Conservation (phyloP, 2,797 vertebrate genomes). For the Todus mexicanus region DNA sequence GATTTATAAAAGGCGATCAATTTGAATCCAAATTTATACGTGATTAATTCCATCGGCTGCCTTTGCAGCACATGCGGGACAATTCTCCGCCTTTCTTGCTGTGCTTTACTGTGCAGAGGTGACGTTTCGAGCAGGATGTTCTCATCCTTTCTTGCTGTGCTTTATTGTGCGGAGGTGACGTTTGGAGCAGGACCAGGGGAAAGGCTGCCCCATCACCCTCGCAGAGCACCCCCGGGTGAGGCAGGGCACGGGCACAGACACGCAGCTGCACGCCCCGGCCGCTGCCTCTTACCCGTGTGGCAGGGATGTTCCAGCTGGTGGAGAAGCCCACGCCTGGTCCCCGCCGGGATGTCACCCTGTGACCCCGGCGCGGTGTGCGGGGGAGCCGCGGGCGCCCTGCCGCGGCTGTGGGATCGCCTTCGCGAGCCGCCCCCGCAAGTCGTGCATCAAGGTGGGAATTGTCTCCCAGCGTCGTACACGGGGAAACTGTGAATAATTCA, state of each 20-base stretch:
- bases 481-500: conserved; percentile 42
- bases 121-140: no score
- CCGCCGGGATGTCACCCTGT: conserved; percentile 2
- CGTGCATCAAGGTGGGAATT: conserved; percentile 21
- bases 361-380: conserved; percentile 37
- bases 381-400: no score
- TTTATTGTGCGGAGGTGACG: no score
- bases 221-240: not conserved
- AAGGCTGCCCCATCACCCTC: accelerated
- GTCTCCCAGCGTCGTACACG: not conserved
- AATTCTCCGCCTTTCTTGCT: accelerated
- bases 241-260: not conserved
- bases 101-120: accelerated
- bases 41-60: not conserved
- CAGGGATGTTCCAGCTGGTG: no score
- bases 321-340: conserved; percentile 55
- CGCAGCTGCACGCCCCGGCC: not conserved
- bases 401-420: no score
- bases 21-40: accelerated
- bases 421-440: no score
- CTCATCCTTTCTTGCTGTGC: no score
- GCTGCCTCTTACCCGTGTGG: no score
- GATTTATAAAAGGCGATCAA: accelerated
- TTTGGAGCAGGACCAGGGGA: not conserved
- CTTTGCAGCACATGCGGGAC: not conserved